Conservation (phyloP, 2,113 vertebrate genomes). For the Corvus cornix region DNA sequence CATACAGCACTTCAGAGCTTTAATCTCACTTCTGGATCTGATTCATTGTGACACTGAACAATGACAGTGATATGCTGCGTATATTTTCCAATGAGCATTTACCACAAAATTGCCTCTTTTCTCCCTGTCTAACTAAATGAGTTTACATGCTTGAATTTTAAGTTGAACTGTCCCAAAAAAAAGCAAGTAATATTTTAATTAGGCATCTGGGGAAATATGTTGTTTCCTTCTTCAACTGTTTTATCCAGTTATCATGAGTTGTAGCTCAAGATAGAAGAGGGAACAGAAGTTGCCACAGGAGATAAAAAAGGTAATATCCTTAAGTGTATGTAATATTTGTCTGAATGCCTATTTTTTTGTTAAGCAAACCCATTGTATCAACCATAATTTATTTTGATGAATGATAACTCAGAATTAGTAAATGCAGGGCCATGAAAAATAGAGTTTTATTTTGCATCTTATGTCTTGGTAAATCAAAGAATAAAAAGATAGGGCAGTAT, state of each 20-base stretch:
- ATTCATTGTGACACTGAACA: neutral
- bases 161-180: neutral
- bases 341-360: neutral
- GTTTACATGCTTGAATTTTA: neutral
- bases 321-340: neutral
- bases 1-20: neutral
- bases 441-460: neutral
- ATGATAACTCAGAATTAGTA: neutral
- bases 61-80: neutral
- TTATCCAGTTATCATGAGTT: neutral
- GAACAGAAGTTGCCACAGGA: neutral
- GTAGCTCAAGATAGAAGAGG: neutral
- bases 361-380: neutral
- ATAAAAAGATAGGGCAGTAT: neutral
- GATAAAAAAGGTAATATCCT: neutral
- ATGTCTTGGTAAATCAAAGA: neutral
- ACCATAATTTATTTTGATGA: neutral
- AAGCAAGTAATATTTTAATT: neutral
- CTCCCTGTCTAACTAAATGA: neutral
- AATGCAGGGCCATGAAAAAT: neutral
- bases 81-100: neutral
- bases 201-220: neutral
- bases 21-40: neutral
- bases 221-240: neutral
- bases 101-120: neutral